Conservation (phyloP, 2,888 invertebrate genomes). For the Balanococcus diminutus region DNA sequence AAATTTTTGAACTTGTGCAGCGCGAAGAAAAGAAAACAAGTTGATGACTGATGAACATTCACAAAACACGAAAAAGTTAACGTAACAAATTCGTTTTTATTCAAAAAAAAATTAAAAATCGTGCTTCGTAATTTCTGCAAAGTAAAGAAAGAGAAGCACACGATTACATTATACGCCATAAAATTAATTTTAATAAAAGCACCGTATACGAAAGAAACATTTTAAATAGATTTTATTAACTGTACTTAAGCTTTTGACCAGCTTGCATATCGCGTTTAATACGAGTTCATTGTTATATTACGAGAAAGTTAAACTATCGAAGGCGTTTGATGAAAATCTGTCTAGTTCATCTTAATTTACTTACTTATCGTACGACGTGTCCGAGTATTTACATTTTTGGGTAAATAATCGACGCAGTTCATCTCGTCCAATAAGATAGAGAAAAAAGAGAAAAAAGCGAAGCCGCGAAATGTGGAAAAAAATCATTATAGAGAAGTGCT, state of each 20-base stretch:
- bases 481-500: constrained; percentile 27
- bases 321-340: constrained; percentile 28
- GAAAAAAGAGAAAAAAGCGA: neutral
- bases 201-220: neutral
- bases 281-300: neutral
- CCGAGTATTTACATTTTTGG: neutral
- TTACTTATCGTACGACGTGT: neutral
- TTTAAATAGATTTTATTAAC: constrained; percentile 17
- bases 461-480: constrained; percentile 21
- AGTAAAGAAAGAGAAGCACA: neutral
- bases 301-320: constrained; percentile 3
- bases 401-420: neutral
- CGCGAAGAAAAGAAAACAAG: neutral
- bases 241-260: constrained; percentile 8
- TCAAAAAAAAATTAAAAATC: neutral
- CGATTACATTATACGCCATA: neutral
- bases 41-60: too few species aligned
- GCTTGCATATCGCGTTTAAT: neutral
- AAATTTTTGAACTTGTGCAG: too few species aligned
- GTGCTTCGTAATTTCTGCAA: neutral
- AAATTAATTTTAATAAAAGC: constrained; percentile 15
- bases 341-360: constrained; percentile 3
- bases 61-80: neutral
- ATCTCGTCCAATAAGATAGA: neutral
- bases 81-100: neutral